phyloP scores from a whole-genome alignment of 2,888 invertebrate genomes.

The Drosophila affinis region DNA sequence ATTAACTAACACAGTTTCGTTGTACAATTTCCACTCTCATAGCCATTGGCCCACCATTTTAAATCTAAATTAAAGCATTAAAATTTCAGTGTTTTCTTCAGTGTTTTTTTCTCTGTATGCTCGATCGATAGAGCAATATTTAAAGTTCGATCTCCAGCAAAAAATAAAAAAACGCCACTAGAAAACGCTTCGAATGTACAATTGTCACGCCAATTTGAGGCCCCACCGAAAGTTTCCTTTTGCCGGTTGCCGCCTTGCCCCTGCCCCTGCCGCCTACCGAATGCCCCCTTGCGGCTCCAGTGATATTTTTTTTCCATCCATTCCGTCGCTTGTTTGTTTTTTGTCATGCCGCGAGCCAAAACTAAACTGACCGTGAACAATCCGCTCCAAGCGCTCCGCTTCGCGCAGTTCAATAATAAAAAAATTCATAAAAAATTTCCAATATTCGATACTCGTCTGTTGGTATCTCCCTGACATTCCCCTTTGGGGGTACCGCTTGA shows the following conservation, averaged over 20 bases:
- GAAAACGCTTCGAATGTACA: constrained; percentile 46
- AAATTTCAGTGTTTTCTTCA: neutral
- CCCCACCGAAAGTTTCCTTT: constrained; percentile 36
- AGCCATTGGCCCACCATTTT: no score
- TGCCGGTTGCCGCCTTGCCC: constrained; percentile 21
- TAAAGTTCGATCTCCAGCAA: constrained; percentile 3
- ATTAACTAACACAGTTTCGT: no score
- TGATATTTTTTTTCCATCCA: constrained; percentile 21
- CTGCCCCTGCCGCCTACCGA: constrained; percentile 17
- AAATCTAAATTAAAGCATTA: no score
- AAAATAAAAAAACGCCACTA: constrained; percentile 1
- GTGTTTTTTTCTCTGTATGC: neutral
- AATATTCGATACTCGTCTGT: constrained; percentile 16
- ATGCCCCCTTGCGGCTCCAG: constrained; percentile 4
- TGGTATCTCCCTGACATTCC: constrained; percentile 30
- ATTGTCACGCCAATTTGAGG: constrained; percentile 53
- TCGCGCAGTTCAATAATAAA: constrained; percentile 30
- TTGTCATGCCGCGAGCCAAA: constrained; percentile 37
- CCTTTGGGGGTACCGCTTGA: constrained; percentile 31
- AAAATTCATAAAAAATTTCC: constrained; percentile 3
- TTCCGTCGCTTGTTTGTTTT: constrained; percentile 34
- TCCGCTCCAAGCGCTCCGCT: constrained; percentile 18
- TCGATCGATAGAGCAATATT: neutral
- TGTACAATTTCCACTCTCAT: no score
- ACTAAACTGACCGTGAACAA: constrained; percentile 52